Base-by-base conservation (phyloP, 92 coral and sea anemone species). In the Actinostola sp. region DNA sequence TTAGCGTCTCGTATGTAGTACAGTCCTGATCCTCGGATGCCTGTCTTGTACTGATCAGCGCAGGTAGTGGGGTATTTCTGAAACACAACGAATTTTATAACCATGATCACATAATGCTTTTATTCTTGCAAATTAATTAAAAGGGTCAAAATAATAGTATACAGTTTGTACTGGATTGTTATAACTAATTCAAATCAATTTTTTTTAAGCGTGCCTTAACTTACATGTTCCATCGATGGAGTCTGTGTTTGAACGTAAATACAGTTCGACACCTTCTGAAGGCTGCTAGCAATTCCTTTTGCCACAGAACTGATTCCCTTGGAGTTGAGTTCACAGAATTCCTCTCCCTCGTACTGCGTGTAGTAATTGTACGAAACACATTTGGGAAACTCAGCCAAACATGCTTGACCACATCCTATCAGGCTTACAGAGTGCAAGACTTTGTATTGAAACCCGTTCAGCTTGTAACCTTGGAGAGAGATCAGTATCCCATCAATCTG, bases 341-440 rank as follows among this genome's bases (percentile, higher is more conserved):
- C 71, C 45, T 64, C 54, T 19, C 52, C 49, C 46, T 14, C 4
- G 6, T 52, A 44, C n/a, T n/a, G n/a, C 36, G 23, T 23, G 19
- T 51, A 35, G 30, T 69, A 77, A 50, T 84, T 84, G 80, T 62
- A 84, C 74, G 89, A 77, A 11, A 68, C 64, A 35, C 89, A 80
- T 10, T 51, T 24, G 19, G 64, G 55, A 43, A 50, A 50, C 27
- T 72, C 12, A 64, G 71, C 45, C 70, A 78, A 38, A 54, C 84
- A 84, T 28, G 61, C 51, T 63, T 78, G 84, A 8, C 54, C 74
- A 43, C 89, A 84, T 2, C 79, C 56, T 3, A 84, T 32, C n/a
- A 50, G 17, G 32, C 60, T 68, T 8, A 53, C 14, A 29, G 74
- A 68, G 44, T 27, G 19, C 10, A 68, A n/a, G 7, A 38, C 51